phyloP scores from a whole-genome alignment of 2,888 invertebrate species.

The Eristalinus sepulchralis region DNA sequence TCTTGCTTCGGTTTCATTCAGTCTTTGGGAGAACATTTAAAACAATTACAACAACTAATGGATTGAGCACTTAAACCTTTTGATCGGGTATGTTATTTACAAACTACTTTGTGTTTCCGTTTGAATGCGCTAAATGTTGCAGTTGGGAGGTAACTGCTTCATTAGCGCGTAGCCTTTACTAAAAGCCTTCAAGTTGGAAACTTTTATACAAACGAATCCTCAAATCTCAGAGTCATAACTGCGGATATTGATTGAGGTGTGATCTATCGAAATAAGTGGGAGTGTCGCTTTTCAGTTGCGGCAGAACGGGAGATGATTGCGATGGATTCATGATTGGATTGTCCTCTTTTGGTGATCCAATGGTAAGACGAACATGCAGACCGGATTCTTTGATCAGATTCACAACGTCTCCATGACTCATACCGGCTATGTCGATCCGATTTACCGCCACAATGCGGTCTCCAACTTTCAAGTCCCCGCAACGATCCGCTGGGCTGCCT shows the following conservation, averaged over 20 bases:
- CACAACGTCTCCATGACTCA: slow-evolving; percentile 98
- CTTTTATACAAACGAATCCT: slow-evolving; percentile 80
- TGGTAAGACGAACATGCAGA: slow-evolving; percentile 92
- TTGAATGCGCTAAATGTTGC: slow-evolving; percentile 28
- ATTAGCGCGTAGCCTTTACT: slow-evolving; percentile 49
- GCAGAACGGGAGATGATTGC: slow-evolving; percentile 74
- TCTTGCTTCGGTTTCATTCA: slow-evolving; percentile 38
- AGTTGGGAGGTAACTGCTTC: slow-evolving; percentile 22
- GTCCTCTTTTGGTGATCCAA: slow-evolving; percentile 81
- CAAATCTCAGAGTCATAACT: slow-evolving; percentile 81
- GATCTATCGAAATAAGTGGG: slow-evolving; percentile 73
- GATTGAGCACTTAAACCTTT: slow-evolving; percentile 4
- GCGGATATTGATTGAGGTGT: slow-evolving; percentile 77
- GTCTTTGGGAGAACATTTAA: slow-evolving; percentile 62
- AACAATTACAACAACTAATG: slow-evolving; percentile 25
- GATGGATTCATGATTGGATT: slow-evolving; percentile 73
- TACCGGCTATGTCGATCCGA: slow-evolving; percentile 92
- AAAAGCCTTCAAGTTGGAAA: slow-evolving; percentile 75
- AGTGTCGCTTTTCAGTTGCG: slow-evolving; percentile 64
- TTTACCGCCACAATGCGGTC: slow-evolving; percentile 98
- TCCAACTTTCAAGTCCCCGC: slow-evolving; percentile 94
- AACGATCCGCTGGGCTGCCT: slow-evolving; percentile 97
- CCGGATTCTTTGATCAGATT: slow-evolving; percentile 98
- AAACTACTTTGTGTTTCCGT: slow-evolving; percentile 6
- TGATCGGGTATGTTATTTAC: slow-evolving; percentile 47